These are phyloP conservation scores for Chlorospingus flavigularis DNA, from an alignment of 2,797 vertebrate species.

Conservation along the genomic window DNA sequence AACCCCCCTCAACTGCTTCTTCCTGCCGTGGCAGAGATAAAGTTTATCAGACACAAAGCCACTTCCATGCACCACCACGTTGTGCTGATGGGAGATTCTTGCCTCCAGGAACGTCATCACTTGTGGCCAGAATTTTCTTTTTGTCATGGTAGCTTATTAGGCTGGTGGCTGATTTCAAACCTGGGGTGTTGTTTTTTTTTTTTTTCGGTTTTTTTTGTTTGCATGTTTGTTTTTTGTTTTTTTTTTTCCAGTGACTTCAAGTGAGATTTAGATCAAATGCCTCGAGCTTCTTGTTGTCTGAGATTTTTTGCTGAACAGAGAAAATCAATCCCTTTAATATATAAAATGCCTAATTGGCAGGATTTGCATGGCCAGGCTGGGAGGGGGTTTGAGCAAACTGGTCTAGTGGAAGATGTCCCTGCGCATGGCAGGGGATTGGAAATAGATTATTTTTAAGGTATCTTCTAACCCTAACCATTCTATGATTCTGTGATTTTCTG, in stretches of 20 bases:
- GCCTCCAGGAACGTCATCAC: rapidly evolving
- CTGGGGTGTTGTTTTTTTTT: rapidly evolving
- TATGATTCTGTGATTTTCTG: neutral
- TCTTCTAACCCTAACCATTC: neutral
- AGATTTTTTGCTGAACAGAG: neutral
- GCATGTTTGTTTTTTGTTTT: rapidly evolving
- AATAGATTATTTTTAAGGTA: neutral
- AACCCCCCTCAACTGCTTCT: neutral
- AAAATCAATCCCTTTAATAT: neutral
- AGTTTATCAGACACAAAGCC: neutral
- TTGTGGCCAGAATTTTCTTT: neutral
- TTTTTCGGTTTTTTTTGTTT: no score
- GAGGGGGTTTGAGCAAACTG: no score
- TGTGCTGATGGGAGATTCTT: neutral
- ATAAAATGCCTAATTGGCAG: rapidly evolving
- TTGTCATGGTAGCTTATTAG: neutral
- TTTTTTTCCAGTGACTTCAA: neutral
- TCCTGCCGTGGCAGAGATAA: neutral
- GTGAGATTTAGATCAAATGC: neutral
- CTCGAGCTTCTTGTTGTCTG: neutral
- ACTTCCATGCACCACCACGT: neutral
- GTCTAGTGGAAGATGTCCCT: neutral
- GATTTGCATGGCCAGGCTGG: neutral
- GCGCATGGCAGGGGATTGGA: neutral
- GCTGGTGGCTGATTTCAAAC: neutral